A percentile compares a stretch with the other conserved stretches of the same genome.
Evolutionary conservation across 2,797 vertebrate genomes (phyloP).

Genomic region (Limosa lapponica): DNA sequence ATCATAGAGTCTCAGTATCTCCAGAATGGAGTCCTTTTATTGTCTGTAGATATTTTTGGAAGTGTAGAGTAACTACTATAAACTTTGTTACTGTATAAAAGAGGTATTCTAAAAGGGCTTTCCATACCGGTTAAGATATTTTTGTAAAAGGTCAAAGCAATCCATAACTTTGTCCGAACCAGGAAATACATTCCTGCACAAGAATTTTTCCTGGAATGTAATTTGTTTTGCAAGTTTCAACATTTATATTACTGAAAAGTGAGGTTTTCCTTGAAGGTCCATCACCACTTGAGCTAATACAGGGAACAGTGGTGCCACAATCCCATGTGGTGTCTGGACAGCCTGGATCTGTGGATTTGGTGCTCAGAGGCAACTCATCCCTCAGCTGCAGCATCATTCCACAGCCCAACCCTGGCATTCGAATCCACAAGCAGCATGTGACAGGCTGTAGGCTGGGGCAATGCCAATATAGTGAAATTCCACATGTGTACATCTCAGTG

Average conservation of each 20-base stretch:
- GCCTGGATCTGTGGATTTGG: background rate
- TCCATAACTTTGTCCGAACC: background rate
- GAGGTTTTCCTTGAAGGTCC: background rate
- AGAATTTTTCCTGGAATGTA: background rate
- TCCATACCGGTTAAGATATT: background rate
- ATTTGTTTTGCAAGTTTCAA: background rate
- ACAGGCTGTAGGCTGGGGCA: background rate
- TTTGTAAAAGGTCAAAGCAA: background rate
- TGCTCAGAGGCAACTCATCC: background rate
- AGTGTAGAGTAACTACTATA: background rate
- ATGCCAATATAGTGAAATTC: background rate
- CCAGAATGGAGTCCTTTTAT: background rate
- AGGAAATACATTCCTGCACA: background rate
- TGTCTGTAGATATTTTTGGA: background rate
- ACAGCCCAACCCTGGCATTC: fast-evolving
- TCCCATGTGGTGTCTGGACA: background rate
- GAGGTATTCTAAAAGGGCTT: background rate
- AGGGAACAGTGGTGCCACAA: background rate
- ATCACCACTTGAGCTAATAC: background rate
- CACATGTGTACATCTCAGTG: background rate
- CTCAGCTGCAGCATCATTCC: background rate
- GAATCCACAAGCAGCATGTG: fast-evolving
- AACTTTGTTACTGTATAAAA: background rate
- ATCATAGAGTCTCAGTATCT: background rate
- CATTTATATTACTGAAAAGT: background rate